These are phyloP conservation scores for Gila robusta DNA, from an alignment of 2,797 vertebrate genomes.

Conservation along the genomic window DNA sequence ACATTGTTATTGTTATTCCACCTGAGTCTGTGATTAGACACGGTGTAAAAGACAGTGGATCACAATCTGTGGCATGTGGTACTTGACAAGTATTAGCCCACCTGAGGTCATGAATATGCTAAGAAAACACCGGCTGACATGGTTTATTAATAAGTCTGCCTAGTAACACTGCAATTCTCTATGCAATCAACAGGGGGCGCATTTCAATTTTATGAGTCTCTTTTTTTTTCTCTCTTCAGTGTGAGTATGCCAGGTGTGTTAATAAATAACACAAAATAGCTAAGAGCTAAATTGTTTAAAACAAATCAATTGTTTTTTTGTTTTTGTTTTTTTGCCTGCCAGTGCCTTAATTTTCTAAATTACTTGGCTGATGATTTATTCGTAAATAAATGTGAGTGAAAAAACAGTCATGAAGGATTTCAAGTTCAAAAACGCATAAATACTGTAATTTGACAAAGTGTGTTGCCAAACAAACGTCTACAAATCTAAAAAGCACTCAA, in stretches of 20 bases:
- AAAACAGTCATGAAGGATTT: not conserved
- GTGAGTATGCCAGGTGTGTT: not conserved
- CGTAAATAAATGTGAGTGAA: not conserved
- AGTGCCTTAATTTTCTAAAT: constrained; percentile 6
- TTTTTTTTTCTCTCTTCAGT: not conserved
- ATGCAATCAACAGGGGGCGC: constrained; percentile 40
- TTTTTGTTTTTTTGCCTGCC: no score
- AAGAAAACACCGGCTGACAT: constrained; percentile 55
- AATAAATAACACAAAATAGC: constrained; percentile 19
- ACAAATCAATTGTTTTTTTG: constrained; percentile 14
- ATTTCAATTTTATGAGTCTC: not conserved
- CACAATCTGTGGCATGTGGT: constrained; percentile 14
- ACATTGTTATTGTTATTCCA: constrained; percentile 37
- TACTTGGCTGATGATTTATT: not conserved
- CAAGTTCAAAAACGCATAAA: not conserved
- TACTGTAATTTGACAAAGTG: not conserved
- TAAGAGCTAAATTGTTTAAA: constrained; percentile 7
- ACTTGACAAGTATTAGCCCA: constrained; percentile 23
- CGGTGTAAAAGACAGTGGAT: not conserved
- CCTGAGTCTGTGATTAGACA: constrained; percentile 38
- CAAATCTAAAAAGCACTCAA: not conserved
- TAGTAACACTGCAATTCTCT: constrained; percentile 29
- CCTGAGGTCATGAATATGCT: constrained; percentile 10
- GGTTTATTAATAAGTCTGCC: constrained; percentile 47
- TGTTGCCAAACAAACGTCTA: not conserved